Evolutionary conservation across 2,888 invertebrate genomes (phyloP).

Genomic region (Tridacna gigas): DNA sequence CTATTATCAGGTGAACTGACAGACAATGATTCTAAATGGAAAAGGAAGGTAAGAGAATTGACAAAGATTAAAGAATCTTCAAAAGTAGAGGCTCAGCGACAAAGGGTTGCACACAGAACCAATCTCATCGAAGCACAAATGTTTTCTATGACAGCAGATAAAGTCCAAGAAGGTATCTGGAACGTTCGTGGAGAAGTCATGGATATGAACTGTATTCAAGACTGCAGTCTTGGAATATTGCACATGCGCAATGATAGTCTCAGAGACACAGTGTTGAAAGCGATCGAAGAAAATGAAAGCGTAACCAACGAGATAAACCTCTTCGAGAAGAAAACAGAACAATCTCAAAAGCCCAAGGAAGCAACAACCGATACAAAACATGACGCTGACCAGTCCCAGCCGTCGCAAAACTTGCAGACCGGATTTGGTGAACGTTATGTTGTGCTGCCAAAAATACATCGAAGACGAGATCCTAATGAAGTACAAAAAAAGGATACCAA

Average conservation of each 20-base stretch:
- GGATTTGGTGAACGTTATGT: not conserved
- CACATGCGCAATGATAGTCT: not conserved
- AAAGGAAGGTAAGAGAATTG: not conserved
- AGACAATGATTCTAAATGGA: not conserved
- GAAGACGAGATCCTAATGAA: not conserved
- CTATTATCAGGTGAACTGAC: not conserved
- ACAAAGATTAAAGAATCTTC: not conserved
- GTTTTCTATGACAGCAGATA: not conserved
- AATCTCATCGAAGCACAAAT: not conserved
- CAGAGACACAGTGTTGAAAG: not conserved
- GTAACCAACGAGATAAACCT: not conserved
- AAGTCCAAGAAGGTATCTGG: not conserved
- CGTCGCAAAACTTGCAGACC: not conserved
- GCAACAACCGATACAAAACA: not conserved
- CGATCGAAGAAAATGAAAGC: not conserved
- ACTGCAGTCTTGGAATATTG: not conserved
- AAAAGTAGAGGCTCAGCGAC: not conserved
- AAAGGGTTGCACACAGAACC: not conserved
- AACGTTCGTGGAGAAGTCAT: not conserved
- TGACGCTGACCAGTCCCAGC: not conserved
- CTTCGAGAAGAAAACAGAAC: not conserved
- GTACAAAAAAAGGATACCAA: not conserved
- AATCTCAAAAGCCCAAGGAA: not conserved
- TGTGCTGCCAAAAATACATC: constrained; percentile 8
- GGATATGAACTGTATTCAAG: not conserved